Conservation (phyloP, 2,113 vertebrate genomes). For the Semnornis frantzii region DNA sequence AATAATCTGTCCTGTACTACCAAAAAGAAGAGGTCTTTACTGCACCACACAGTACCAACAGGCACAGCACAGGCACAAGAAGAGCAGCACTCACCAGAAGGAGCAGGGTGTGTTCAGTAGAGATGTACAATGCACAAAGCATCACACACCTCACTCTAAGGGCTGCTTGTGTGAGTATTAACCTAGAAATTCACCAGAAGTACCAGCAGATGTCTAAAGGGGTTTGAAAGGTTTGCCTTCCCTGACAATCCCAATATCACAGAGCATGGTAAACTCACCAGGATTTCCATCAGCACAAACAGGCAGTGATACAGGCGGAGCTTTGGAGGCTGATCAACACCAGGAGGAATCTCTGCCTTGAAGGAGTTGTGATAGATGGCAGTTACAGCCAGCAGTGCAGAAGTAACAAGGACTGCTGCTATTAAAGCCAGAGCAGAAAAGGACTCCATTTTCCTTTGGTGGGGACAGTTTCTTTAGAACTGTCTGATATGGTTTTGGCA, state of each 20-base stretch:
- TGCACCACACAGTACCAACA: not conserved
- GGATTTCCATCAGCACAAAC: not conserved
- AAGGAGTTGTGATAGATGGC: not conserved
- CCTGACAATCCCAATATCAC: not conserved
- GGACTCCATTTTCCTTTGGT: not conserved
- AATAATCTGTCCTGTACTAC: not conserved
- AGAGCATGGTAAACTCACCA: constrained; percentile 31
- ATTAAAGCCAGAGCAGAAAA: not conserved
- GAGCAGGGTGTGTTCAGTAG: not conserved
- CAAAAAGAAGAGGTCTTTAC: not conserved
- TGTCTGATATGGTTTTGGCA: not conserved
- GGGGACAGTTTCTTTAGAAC: not conserved
- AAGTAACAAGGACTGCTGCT: not conserved
- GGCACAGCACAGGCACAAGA: not conserved
- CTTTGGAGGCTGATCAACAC: constrained; percentile 26
- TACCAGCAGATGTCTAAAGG: not conserved
- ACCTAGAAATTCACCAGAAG: not conserved
- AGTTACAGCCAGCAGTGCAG: not conserved
- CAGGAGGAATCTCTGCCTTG: constrained; percentile 25
- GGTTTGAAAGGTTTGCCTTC: not conserved
- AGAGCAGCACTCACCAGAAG: not conserved
- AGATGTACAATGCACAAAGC: not conserved
- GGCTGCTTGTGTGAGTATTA: not conserved
- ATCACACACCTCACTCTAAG: not conserved
- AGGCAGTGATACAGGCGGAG: not conserved